Evolutionary conservation across 2,113 vertebrate genomes (phyloP).

Genomic region (Scomber japonicus): DNA sequence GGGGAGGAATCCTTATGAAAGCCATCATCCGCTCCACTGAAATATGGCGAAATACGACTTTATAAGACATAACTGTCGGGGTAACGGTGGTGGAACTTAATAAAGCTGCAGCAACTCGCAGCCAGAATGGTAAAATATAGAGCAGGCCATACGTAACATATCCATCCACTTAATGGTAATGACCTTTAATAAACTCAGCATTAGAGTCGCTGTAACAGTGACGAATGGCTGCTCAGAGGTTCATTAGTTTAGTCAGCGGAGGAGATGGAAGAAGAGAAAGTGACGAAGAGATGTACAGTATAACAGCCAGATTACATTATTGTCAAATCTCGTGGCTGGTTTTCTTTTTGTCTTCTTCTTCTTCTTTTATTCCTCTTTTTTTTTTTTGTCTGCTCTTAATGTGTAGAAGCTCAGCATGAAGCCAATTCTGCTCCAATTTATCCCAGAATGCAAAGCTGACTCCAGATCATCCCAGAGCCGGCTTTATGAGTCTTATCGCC

Average conservation of each 20-base stretch:
- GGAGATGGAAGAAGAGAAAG: conserved; percentile 21
- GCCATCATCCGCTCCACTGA: conserved; percentile 65
- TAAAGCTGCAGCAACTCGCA: conserved; percentile 58
- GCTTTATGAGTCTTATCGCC: conserved; percentile 67
- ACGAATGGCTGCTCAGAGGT: conserved; percentile 55
- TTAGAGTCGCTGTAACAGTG: conserved; percentile 63
- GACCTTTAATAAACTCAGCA: conserved; percentile 76
- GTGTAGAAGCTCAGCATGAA: conserved; percentile 40
- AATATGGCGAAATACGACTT: conserved; percentile 66
- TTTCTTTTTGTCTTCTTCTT: background rate
- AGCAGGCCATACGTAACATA: conserved; percentile 46
- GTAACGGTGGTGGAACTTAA: conserved; percentile 64
- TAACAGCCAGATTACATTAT: background rate
- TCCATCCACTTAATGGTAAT: conserved; percentile 75
- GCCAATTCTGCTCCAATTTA: conserved; percentile 40
- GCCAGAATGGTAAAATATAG: conserved; percentile 62
- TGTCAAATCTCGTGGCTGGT: background rate
- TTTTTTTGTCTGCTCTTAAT: conserved; percentile 12
- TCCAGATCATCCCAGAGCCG: conserved; percentile 59
- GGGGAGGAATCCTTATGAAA: conserved; percentile 56
- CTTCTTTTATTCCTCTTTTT: background rate
- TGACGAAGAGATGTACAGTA: conserved; percentile 25
- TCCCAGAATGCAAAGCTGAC: conserved; percentile 61
- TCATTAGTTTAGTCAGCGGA: conserved; percentile 65
- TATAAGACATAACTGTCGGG: conserved; percentile 67